Percentiles rank a stretch among this genome's conserved stretches.
Evolutionary conservation across 2,888 invertebrate species (phyloP).

Genomic region (Epinotia nisella): DNA sequence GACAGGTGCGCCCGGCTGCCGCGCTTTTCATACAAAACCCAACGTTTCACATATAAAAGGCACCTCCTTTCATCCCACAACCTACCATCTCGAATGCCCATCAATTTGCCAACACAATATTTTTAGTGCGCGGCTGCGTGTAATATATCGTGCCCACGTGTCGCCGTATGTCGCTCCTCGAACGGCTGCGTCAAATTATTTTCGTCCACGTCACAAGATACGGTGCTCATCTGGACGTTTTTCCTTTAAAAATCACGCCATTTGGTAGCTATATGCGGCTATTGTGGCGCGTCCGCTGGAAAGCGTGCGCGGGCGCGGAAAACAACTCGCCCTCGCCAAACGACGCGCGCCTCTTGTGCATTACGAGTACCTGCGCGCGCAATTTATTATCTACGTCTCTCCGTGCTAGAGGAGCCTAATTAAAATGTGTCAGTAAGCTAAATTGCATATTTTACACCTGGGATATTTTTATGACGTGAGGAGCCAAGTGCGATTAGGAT

Average conservation of each 20-base stretch:
- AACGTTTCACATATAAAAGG: slow-evolving; percentile 84
- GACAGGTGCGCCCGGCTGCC: slow-evolving; percentile 84
- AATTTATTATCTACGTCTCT: slow-evolving; percentile 5
- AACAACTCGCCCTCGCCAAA: slow-evolving; percentile 11
- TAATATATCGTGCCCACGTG: slow-evolving; percentile 85
- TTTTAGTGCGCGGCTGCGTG: slow-evolving; percentile 84
- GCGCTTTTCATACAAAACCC: slow-evolving; percentile 82
- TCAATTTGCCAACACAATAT: slow-evolving; percentile 86
- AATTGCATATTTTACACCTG: neutral
- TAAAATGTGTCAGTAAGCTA: slow-evolving; percentile 16
- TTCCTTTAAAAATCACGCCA: slow-evolving; percentile 82
- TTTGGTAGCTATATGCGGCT: slow-evolving; percentile 72
- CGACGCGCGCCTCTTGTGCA: neutral
- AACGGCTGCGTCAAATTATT: slow-evolving; percentile 85
- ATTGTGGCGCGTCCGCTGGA: slow-evolving; percentile 71
- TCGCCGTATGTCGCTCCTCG: slow-evolving; percentile 82
- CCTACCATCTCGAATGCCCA: slow-evolving; percentile 84
- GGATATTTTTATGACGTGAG: neutral
- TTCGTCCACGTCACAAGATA: slow-evolving; percentile 85
- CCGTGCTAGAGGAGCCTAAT: neutral
- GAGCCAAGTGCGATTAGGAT: too few relatives aligned
- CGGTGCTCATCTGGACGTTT: slow-evolving; percentile 83
- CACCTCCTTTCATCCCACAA: slow-evolving; percentile 84
- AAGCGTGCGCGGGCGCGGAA: slow-evolving; percentile 50
- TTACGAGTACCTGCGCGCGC: neutral